Base-by-base conservation (phyloP, 2,888 invertebrate species). In the Limnephilus marmoratus region DNA sequence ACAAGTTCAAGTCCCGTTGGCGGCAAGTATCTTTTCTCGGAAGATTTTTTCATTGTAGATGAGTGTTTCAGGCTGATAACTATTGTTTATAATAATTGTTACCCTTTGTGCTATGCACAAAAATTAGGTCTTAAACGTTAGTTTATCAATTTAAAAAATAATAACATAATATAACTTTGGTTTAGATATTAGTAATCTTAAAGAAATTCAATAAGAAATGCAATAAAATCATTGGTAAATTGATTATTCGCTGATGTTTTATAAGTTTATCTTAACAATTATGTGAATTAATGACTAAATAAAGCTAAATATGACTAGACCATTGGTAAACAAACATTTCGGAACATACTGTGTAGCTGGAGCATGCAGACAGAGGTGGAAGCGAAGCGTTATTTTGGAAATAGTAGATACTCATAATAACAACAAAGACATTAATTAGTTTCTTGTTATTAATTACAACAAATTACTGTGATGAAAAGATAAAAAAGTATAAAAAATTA, bases 291-390 rank as follows among this genome's bases (percentile, higher is more conserved):
- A 31, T 34, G 7, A 12, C 31, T 82, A 82, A 82, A 82, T 82
- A 34, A 82, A 82, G 1, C 31, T 82, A 82, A 82, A 41, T 41
- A 86, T 45, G 85, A 86, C 53, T 81, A 91, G 29, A 88, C 81
- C 24, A 82, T 81, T 89, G 88, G 91, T 91, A 89, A 91, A 91
- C 91, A 92, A 92, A 92, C 92, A 91, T 92, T 92, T 90, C 86
- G 80, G 81, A 90, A 93, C 88, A 91, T 92, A 93, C 90, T 90
- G 93, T 93, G 93, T 92, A 91, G 91, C 85, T 90, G 91, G 91
- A 88, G 80, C 93, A 93, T 93, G 93, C 93, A 93, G 81, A 93
- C 90, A 92, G 91, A 92, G 90, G 91, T 92, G 90, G 86, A 88
- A 92, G 92, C 92, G 93, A 93, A 93, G 93, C 93, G 91, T 91